These are phyloP conservation scores for Abrostola triplasia DNA, from an alignment of 2,888 invertebrate genomes.

Conservation along the genomic window DNA sequence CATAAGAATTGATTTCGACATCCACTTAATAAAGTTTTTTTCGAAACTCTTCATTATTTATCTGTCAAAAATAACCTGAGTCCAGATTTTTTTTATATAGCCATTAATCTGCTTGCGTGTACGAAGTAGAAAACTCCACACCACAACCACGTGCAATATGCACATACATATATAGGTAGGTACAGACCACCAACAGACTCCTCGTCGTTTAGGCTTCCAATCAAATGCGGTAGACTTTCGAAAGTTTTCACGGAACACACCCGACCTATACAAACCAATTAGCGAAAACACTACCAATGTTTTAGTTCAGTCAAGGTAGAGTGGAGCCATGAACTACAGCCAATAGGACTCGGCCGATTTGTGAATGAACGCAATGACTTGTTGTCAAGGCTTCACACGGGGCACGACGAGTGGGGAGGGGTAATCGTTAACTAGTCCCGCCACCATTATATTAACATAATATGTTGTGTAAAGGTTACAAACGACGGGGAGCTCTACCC, in stretches of 20 bases:
- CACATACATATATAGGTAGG: no score
- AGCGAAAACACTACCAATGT: constrained; percentile 2
- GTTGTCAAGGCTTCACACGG: background rate
- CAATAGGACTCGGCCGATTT: background rate
- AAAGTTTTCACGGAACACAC: background rate
- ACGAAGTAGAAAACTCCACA: no score
- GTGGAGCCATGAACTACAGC: background rate
- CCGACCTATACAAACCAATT: constrained; percentile 1
- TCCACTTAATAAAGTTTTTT: no score
- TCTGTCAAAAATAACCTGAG: no score
- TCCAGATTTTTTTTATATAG: no score
- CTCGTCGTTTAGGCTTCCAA: background rate
- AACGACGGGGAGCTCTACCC: constrained; percentile 18
- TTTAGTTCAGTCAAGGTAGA: constrained; percentile 1
- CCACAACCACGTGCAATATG: no score
- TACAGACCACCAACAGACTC: no score
- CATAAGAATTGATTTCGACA: no score
- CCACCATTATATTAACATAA: constrained; percentile 48
- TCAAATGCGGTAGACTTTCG: background rate
- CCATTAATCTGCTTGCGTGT: no score
- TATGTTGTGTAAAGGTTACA: constrained; percentile 40
- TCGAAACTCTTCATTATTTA: no score
- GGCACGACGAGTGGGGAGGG: background rate
- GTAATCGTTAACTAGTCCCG: constrained; percentile 3
- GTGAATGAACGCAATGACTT: background rate